phyloP scores from a whole-genome alignment of 2,113 vertebrate genomes.

The Panthera leo region DNA sequence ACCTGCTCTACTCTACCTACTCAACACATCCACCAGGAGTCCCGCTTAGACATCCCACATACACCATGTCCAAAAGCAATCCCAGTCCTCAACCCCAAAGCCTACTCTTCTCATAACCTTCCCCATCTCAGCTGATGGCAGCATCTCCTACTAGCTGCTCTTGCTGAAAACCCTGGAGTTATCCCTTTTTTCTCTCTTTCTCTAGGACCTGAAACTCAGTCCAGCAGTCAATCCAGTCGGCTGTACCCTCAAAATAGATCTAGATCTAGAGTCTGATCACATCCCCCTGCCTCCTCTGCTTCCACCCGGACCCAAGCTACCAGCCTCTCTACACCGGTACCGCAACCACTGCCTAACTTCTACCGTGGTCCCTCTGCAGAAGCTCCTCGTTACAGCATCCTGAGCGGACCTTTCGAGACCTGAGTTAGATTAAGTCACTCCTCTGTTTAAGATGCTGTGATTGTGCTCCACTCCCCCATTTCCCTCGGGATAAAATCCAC shows the following conservation, averaged over 20 bases:
- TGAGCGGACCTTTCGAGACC: not conserved
- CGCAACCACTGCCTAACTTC: accelerated
- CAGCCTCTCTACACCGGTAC: not conserved
- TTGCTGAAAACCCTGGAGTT: not conserved
- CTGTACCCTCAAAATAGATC: not conserved
- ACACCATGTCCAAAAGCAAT: not conserved
- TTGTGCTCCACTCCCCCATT: accelerated
- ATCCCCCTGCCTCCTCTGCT: not conserved
- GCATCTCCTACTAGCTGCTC: not conserved
- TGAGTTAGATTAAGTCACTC: not conserved
- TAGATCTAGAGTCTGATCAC: not conserved
- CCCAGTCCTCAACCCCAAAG: not conserved
- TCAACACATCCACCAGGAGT: not conserved
- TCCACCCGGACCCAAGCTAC: not conserved
- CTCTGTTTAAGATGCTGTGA: not conserved
- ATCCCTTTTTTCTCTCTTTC: not conserved
- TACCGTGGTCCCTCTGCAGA: not conserved
- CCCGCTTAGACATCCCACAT: not conserved
- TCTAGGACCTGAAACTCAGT: not conserved
- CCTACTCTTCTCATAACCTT: not conserved
- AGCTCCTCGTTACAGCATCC: not conserved
- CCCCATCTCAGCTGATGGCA: not conserved
- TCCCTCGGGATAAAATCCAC: not conserved
- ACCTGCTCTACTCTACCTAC: not conserved
- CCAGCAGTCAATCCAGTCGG: not conserved